Conservation (phyloP, 2,113 vertebrate species). For the Rhegmatorhina hoffmannsi region DNA sequence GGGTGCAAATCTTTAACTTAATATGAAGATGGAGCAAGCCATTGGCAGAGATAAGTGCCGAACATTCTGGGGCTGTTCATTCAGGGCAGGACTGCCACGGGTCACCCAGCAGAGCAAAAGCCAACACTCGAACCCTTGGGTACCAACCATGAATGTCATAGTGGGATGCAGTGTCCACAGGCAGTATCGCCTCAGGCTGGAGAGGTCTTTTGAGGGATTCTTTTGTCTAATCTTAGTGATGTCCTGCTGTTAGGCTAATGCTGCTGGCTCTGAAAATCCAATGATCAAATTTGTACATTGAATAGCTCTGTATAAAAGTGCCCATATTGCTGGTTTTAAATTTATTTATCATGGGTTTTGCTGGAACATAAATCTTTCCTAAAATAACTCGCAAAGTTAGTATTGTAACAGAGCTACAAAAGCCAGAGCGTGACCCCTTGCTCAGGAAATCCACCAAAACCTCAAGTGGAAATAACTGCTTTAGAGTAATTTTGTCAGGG, state of each 20-base stretch:
- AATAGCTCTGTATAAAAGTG: background rate
- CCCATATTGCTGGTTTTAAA: background rate
- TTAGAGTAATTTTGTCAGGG: background rate
- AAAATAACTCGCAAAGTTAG: background rate
- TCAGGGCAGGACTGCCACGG: background rate
- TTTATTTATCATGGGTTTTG: background rate
- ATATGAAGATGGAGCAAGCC: background rate
- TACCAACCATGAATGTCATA: background rate
- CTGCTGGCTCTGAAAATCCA: background rate
- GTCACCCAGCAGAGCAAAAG: background rate
- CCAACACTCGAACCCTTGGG: background rate
- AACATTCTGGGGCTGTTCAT: rapidly evolving
- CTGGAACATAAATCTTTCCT: background rate
- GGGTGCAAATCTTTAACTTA: background rate
- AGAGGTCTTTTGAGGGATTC: background rate
- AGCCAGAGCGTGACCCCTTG: background rate
- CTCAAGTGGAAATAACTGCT: slow-evolving; percentile 50
- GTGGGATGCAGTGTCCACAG: background rate
- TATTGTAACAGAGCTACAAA: background rate
- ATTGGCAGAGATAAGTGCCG: rapidly evolving
- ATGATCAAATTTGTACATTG: background rate
- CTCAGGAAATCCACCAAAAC: slow-evolving; percentile 49
- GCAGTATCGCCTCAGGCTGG: background rate
- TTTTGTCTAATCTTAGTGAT: background rate
- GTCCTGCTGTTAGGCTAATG: background rate